Evolutionary conservation across 2,888 invertebrate genomes (phyloP), one percentile per base, ranked within the genome.

Genomic region (Tanytarsus gracilentus): DNA sequence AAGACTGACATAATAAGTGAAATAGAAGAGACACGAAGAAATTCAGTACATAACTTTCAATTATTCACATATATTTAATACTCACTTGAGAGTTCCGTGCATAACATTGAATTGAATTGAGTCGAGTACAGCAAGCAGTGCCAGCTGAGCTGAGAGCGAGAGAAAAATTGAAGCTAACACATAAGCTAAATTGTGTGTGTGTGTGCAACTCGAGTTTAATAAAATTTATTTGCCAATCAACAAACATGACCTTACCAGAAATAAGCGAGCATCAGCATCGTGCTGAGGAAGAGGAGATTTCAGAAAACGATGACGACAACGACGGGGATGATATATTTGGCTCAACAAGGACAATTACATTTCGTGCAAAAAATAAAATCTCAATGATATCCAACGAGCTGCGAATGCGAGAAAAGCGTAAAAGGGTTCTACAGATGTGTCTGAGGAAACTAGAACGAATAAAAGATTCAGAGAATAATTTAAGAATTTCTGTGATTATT

Each of bases 211-310:
- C 21, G 44, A 44, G 44, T 23, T 44, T 44, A 44, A 44, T 44
- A 44, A 44, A 44, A 44, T 44, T 44, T 44, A 44, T 44, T 44
- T 44, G 44, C 44, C 44, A 44, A 44, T 44, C 44, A 58, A n/a
- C n/a, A n/a, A n/a, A n/a, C 39, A 58, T 58, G 58, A 58, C 58
- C 58, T 58, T 58, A 58, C 58, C 58, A 48, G 58, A 58, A 30
- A 44, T 29, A 14, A 27, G 27, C 48, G 55, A 56, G n/a, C n/a
- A 58, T 6, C 58, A 58, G 18, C 48, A 27, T 6, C 6, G 14
- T 8, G 7, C 16, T 23, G 36, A 36, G 36, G 27, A 58, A 40
- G 58, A 44, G 21, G 58, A 58, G 40, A 21, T 30, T n/a, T 52
- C 23, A 9, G 11, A 39, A 8, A 48, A 36, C 11, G 53, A 44